These are phyloP conservation scores for Porites lutea DNA, from an alignment of 64 coral and sea anemone genomes.

Conservation along the genomic window DNA sequence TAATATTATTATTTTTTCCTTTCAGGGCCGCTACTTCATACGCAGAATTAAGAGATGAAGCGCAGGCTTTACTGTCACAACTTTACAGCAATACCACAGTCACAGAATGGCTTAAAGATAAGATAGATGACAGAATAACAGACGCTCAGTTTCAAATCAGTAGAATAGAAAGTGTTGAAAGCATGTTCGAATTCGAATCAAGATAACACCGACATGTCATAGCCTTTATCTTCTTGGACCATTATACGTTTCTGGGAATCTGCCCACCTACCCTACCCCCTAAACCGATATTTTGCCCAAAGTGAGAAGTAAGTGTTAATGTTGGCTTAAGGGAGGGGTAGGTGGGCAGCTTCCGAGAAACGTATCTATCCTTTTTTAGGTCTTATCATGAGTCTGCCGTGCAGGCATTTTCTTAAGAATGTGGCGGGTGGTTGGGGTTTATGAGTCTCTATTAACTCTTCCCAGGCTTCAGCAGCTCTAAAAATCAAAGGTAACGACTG, in stretches of 20 bases:
- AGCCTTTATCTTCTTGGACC: neutral
- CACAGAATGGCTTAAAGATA: neutral
- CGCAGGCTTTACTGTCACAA: neutral
- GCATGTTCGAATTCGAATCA: neutral
- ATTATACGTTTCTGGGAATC: neutral
- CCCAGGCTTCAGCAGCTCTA: too few relatives aligned
- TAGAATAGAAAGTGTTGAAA: constrained; percentile 26
- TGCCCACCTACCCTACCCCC: too few relatives aligned
- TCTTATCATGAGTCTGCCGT: too few relatives aligned
- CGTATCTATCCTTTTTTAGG: too few relatives aligned
- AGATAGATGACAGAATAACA: constrained; percentile 41
- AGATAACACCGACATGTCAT: neutral
- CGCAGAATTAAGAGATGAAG: constrained; percentile 5
- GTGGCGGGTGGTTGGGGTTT: too few relatives aligned
- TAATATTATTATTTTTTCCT: neutral
- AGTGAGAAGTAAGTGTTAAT: too few relatives aligned
- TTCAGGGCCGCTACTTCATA: constrained; percentile 9
- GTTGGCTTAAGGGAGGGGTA: too few relatives aligned
- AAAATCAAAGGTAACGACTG: too few relatives aligned
- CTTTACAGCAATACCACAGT: constrained; percentile 33
- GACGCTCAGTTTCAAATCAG: constrained; percentile 27
- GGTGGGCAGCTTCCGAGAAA: too few relatives aligned
- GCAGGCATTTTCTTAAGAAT: too few relatives aligned
- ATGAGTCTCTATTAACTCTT: too few relatives aligned
- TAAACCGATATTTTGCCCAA: too few relatives aligned